Evolutionary conservation across 2,797 vertebrate genomes (phyloP), one percentile per base, ranked within the genome.

Genomic region (Halcyon chelicuti): DNA sequence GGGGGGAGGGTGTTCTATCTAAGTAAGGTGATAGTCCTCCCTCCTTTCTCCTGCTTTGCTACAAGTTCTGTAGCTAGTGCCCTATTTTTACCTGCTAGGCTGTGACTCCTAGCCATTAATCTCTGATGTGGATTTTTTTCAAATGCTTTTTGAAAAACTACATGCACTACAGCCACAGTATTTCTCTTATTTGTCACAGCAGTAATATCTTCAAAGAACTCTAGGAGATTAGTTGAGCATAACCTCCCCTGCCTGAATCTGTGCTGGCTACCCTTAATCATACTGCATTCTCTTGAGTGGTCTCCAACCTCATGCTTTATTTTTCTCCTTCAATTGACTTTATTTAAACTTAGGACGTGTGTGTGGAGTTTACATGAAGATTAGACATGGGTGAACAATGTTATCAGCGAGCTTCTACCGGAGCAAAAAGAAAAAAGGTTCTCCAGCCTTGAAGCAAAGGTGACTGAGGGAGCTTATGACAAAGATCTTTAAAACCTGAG

Each of bases 151-250:
- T 81, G 62, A 39, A 88, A 49, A 84, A 39, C 61, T 46, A 54
- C 73, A 75, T 28, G 60, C 47, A n/a, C 55, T 44, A 35, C 37
- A 39, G 72, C 52, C 52, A 23, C 20, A 26, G 60, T 5, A 14
- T 79, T 88, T 75, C 63, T 89, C 77, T 93, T 94, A 60, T 86
- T 90, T 90, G 11, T 31, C 72, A 57, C 66, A 40, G 42, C 86
- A 94, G 52, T 62, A 9, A 7, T 76, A 26, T 61, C 86, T 93
- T 93, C 89, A 87, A 91, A 96, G 96, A 80, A 63, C 61, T 92
- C 37, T 10, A 15, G 42, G 62, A 68, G 70, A 46, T 61, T 74
- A 12, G 77, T 51, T 83, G 73, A 95, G 66, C 58, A 10, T 8
- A n/a, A 28, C 84, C 57, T 93, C 87, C 92, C 84, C 76, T 72